These are phyloP conservation scores for Drosophila rellima DNA, from an alignment of 2,888 invertebrate species.

Conservation along the genomic window DNA sequence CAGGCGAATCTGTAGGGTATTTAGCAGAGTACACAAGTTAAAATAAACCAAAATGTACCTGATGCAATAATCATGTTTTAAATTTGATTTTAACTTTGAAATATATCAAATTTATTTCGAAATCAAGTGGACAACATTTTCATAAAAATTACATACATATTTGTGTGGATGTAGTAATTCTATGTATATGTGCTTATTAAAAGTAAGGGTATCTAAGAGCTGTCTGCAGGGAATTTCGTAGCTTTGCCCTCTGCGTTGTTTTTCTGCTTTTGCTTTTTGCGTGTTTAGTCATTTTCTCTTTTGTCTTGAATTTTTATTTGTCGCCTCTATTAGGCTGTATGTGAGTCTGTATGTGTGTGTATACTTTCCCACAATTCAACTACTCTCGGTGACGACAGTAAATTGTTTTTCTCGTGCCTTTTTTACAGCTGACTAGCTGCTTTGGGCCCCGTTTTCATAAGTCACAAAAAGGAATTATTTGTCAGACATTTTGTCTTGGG, in stretches of 20 bases:
- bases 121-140: too few relatives aligned
- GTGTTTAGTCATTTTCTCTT: conserved; percentile 70
- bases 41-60: background rate
- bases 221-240: background rate
- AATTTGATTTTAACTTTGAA: too few relatives aligned
- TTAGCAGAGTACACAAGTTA: background rate
- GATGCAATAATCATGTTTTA: background rate
- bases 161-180: too few relatives aligned
- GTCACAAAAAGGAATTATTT: conserved; percentile 75
- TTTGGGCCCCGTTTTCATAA: conserved; percentile 56
- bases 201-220: background rate
- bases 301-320: conserved; percentile 68
- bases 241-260: conserved; percentile 14
- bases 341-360: background rate
- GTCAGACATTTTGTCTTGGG: conserved; percentile 65
- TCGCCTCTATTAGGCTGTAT: conserved; percentile 4
- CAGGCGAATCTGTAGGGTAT: conserved; percentile 21
- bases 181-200: too few relatives aligned
- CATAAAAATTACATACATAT: too few relatives aligned
- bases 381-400: conserved; percentile 29
- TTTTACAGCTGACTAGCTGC: conserved; percentile 16
- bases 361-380: conserved; percentile 44
- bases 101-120: too few relatives aligned
- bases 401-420: conserved; percentile 21
- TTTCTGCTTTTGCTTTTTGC: conserved; percentile 49